Percentiles rank a stretch among this genome's conserved stretches.
These are phyloP conservation scores for Callopanchax toddi DNA, from an alignment of 2,113 vertebrate genomes.

Conservation along the genomic window DNA sequence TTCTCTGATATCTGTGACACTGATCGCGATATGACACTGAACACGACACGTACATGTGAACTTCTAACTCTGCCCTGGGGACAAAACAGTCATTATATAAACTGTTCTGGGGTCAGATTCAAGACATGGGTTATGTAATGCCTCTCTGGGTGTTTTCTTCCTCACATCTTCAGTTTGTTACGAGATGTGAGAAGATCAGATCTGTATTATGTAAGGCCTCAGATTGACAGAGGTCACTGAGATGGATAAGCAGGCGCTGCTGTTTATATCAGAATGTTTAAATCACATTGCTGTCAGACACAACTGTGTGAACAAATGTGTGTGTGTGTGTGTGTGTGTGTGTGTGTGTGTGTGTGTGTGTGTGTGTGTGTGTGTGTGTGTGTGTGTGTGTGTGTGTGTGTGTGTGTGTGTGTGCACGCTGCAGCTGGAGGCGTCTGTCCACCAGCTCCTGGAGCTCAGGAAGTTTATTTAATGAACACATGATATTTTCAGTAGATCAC, in stretches of 20 bases:
- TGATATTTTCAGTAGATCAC: neutral
- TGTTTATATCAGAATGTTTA: neutral
- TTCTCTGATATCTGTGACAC: conserved; percentile 13
- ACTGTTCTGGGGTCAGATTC: conserved; percentile 20
- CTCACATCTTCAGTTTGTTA: conserved; percentile 27
- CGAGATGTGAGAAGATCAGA: neutral
- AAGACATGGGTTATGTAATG: conserved; percentile 16
- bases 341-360: too few species aligned
- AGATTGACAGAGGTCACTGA: neutral
- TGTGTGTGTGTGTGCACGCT: neutral
- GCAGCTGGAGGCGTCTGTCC: neutral
- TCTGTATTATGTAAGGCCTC: neutral
- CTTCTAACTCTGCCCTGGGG: neutral
- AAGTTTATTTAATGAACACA: neutral
- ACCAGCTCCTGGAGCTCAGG: neutral
- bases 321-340: too few species aligned
- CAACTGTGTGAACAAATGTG: neutral
- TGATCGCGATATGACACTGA: neutral
- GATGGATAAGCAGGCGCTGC: neutral
- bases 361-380: too few species aligned
- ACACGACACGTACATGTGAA: conserved; percentile 15
- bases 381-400: too few species aligned
- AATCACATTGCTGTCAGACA: conserved; percentile 9
- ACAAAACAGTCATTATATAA: conserved; percentile 16
- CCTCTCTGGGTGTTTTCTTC: neutral